These are phyloP conservation scores for Crioceris asparagi DNA, from an alignment of 2,888 invertebrate genomes.

Conservation along the genomic window DNA sequence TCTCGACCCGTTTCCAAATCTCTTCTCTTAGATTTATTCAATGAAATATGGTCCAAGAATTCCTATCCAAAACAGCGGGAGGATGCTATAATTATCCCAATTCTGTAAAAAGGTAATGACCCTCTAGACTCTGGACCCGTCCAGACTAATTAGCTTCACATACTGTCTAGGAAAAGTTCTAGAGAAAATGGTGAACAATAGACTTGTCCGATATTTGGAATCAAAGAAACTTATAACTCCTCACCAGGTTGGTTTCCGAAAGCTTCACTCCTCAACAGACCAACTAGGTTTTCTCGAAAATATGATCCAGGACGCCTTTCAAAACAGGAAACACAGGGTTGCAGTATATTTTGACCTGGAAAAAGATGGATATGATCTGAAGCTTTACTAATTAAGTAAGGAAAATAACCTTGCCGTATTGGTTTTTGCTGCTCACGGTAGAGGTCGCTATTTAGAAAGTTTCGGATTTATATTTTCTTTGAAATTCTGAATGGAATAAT, in stretches of 20 bases:
- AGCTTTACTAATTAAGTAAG: too few relatives aligned
- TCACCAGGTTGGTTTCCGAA: constrained; percentile 6
- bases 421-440: too few relatives aligned
- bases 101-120: constrained; percentile 6
- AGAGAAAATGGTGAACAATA: constrained; percentile 8
- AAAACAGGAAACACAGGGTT: constrained; percentile 3
- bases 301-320: constrained; percentile 3
- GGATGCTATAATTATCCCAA: constrained; percentile 6
- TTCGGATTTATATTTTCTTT: too few relatives aligned
- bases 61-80: constrained; percentile 6
- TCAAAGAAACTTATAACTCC: neutral
- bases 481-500: too few relatives aligned
- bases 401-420: too few relatives aligned
- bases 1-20: too few relatives aligned
- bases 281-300: constrained; percentile 4
- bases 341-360: constrained; percentile 7
- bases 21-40: constrained; percentile 7
- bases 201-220: constrained; percentile 7
- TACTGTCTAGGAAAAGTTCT: constrained; percentile 9
- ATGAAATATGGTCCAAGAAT: constrained; percentile 6
- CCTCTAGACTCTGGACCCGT: neutral
- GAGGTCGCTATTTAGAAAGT: too few relatives aligned
- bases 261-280: constrained; percentile 1
- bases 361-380: constrained; percentile 10
- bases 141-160: constrained; percentile 8